Conservation (phyloP, 2,888 invertebrate genomes). For the Drosophila rellima region DNA sequence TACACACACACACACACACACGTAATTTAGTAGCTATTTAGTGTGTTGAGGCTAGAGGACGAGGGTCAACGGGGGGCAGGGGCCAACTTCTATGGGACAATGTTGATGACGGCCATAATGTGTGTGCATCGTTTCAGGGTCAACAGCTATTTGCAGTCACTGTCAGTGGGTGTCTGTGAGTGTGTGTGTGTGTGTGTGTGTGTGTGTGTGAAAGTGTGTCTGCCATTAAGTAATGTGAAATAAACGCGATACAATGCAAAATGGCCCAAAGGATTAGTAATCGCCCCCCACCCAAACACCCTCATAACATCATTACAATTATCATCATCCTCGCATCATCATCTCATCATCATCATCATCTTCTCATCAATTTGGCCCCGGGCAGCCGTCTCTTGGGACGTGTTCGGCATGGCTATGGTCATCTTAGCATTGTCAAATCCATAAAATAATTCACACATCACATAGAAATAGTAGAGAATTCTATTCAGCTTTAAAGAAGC, state of each 20-base stretch:
- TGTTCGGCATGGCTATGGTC: constrained; percentile 58
- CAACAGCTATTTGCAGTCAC: constrained; percentile 59
- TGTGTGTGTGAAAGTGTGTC: constrained; percentile 14
- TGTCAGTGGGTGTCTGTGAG: constrained; percentile 20
- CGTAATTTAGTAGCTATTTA: constrained; percentile 47
- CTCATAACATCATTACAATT: constrained; percentile 44
- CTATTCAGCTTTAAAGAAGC: constrained; percentile 17
- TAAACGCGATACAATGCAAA: constrained; percentile 33
- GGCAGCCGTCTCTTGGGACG: constrained; percentile 45
- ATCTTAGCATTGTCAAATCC: constrained; percentile 44
- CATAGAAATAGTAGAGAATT: constrained; percentile 22
- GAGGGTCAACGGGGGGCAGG: constrained; percentile 14
- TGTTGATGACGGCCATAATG: constrained; percentile 34
- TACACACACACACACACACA: constrained; percentile 22
- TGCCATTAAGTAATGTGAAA: constrained; percentile 17
- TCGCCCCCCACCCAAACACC: constrained; percentile 38
- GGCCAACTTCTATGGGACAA: constrained; percentile 23
- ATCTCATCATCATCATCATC: constrained; percentile 46
- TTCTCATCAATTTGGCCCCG: constrained; percentile 31
- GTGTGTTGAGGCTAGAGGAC: constrained; percentile 5
- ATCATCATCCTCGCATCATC: constrained; percentile 46
- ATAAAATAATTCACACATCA: constrained; percentile 64
- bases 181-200: neutral
- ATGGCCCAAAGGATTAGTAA: constrained; percentile 56
- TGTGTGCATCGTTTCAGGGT: constrained; percentile 66